Evolutionary conservation across 2,888 invertebrate genomes (phyloP).

Genomic region (Caradrina kadenii): DNA sequence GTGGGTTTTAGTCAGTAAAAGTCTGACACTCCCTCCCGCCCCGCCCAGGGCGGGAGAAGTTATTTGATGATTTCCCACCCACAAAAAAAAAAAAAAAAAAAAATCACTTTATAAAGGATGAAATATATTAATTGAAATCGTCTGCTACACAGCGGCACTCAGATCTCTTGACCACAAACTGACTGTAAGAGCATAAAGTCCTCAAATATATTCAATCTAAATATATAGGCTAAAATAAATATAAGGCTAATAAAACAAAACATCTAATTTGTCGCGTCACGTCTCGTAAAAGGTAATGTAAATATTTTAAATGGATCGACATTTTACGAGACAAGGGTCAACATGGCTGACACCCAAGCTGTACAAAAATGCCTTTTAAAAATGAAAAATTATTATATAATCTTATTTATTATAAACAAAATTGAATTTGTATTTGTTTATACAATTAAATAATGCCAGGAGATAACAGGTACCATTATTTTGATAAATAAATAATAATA

Average conservation of each 20-base stretch:
- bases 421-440: not conserved
- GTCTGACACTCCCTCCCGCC: too few species aligned
- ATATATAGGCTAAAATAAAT: conserved; percentile 8
- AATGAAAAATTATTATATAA: not conserved
- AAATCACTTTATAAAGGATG: too few species aligned
- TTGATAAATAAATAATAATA: too few species aligned
- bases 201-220: conserved; percentile 27
- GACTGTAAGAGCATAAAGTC: not conserved
- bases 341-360: not conserved
- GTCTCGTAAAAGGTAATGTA: conserved; percentile 27
- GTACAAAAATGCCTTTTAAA: conserved; percentile 2
- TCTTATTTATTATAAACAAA: not conserved
- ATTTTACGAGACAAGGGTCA: conserved; percentile 26
- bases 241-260: conserved; percentile 40
- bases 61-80: too few species aligned
- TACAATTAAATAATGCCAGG: not conserved
- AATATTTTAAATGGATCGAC: conserved; percentile 32
- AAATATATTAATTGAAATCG: not conserved
- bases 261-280: conserved; percentile 8
- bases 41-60: too few species aligned
- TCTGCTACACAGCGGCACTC: not conserved
- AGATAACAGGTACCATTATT: not conserved
- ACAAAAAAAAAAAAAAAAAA: too few species aligned
- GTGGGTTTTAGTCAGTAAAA: too few species aligned
- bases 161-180: not conserved